Conservation (phyloP, 2,113 vertebrate genomes). For the Noctilio leporinus region DNA sequence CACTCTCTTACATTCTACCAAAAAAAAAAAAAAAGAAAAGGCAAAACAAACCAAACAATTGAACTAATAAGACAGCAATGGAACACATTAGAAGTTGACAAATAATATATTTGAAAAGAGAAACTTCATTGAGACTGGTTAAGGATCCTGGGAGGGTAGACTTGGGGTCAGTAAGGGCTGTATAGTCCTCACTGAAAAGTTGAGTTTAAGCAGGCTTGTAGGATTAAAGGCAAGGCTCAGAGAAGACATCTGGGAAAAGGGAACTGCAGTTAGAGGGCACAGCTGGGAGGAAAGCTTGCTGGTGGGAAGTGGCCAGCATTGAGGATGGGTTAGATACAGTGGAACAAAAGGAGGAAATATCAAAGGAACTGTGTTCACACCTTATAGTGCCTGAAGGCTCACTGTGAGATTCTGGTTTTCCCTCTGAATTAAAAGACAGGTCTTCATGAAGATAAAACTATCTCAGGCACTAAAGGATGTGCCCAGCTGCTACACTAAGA, state of each 20-base stretch:
- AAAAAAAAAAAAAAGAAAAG: background rate
- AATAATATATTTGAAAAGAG: background rate
- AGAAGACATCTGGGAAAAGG: background rate
- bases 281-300: background rate
- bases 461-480: background rate
- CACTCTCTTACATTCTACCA: background rate
- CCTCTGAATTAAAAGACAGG: background rate
- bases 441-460: background rate
- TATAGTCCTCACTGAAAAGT: background rate
- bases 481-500: background rate
- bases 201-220: background rate
- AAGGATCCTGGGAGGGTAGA: background rate
- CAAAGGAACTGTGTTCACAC: background rate
- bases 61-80: background rate
- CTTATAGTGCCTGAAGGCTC: background rate
- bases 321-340: background rate
- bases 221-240: background rate
- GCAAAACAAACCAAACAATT: background rate
- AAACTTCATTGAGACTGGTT: accelerated
- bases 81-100: background rate
- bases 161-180: too few species aligned
- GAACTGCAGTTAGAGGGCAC: background rate
- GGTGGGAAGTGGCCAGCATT: background rate
- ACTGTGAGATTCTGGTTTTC: background rate
- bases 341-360: background rate